Evolutionary conservation across 2,797 vertebrate genomes (phyloP), one percentile per base, ranked within the genome.

Genomic region (Poecilia gillii): DNA sequence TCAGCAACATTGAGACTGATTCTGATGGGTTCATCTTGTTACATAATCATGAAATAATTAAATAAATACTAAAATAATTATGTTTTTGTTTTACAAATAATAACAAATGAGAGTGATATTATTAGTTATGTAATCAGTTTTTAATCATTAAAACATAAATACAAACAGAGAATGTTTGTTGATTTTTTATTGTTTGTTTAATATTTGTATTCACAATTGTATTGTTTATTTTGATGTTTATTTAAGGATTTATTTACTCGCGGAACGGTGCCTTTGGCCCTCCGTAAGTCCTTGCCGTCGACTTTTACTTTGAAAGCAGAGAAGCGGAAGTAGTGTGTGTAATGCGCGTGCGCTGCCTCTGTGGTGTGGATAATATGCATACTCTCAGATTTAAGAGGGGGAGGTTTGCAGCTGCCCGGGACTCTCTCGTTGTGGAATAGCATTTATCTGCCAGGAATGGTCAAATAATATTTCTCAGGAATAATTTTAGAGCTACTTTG

Each of bases 361-460:
- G 4, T 0, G 0, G 80, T 78, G 71, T 5, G 57, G 28, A 84
- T 87, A 91, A 92, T 92, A 91, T 82, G 84, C 85, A 81, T 73
- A 85, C n/a, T 85, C 85, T 84, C 73, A 78, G 92, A 91, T 90
- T 91, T 80, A 87, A 90, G 88, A 90, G 91, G 90, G 90, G 91
- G 86, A 91, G 92, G 88, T 85, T 86, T 86, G 92, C 89, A 89
- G 83, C 85, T 84, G 81, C 81, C 47, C 77, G 85, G 89, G 91
- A 45, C 68, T 71, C 83, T 95, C 87, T 91, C 89, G 88, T 90
- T 88, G 90, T 92, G 85, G 81, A 78, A 84, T 77, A 62, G 75
- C 83, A 16, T 81, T 83, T 88, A 84, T 86, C 76, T 70, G 64
- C 75, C 80, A 78, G 89, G 86, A 92, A 77, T 46, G 72, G 36